phyloP scores from a whole-genome alignment of 2,888 invertebrate genomes.

The Megamerina dolium region DNA sequence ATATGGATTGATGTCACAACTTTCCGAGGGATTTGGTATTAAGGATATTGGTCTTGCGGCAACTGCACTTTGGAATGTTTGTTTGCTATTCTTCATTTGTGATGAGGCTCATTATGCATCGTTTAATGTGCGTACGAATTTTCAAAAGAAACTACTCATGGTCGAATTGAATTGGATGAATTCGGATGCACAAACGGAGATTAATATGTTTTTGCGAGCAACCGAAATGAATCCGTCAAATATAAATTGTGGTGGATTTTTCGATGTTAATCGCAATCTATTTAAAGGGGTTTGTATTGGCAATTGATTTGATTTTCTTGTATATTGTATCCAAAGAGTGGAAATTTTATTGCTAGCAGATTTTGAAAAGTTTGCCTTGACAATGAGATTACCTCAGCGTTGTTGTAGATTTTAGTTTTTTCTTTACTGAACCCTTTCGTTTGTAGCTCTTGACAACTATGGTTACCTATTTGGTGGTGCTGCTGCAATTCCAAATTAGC shows the following conservation, averaged over 20 bases:
- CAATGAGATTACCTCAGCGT: no score
- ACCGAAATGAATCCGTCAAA: slow-evolving; percentile 73
- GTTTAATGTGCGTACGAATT: slow-evolving; percentile 64
- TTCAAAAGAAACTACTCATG: slow-evolving; percentile 67
- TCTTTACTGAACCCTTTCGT: no score
- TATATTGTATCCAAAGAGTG: no score
- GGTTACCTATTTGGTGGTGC: slow-evolving; percentile 69
- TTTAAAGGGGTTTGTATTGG: slow-evolving; percentile 59
- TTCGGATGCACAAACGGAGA: slow-evolving; percentile 67
- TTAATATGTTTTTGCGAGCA: slow-evolving; percentile 69
- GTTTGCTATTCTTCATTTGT: slow-evolving; percentile 64
- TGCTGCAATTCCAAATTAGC: slow-evolving; percentile 71
- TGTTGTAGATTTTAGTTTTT: no score
- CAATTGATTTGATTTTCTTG: no score
- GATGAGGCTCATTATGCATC: slow-evolving; percentile 71
- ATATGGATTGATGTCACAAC: slow-evolving; percentile 66
- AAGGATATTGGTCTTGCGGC: slow-evolving; percentile 66
- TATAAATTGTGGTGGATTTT: slow-evolving; percentile 68
- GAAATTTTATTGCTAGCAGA: no score
- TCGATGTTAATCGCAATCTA: slow-evolving; percentile 64
- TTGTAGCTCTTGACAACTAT: slow-evolving; percentile 63
- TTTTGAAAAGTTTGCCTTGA: no score
- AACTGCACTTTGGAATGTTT: slow-evolving; percentile 61
- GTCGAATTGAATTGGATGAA: slow-evolving; percentile 73
- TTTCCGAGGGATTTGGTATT: slow-evolving; percentile 65